Base-by-base conservation (phyloP, 2,888 invertebrate species). In the Diplolepis rosae region DNA sequence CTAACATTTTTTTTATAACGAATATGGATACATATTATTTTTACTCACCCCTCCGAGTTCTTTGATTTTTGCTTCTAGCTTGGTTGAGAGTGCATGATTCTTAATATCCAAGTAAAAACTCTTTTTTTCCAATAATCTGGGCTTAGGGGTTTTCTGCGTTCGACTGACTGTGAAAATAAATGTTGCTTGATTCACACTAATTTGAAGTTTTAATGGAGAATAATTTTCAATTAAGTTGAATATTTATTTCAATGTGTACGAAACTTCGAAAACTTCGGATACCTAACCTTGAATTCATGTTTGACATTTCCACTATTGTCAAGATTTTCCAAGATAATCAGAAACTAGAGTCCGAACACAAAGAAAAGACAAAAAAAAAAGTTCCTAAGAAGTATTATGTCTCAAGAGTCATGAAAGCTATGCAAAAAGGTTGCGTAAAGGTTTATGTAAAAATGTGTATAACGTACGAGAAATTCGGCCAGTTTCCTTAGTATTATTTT, bases 41-140 rank as follows among this genome's bases (percentile, higher is more conserved):
- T 24, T 68, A 91, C 93, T 93, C 89, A 94, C 94, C 89, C 94
- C 92, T 78, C 94, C 94, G 88, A 94, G 91, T 82, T 93, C 91
- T 86, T 92, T 93, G 81, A 95, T 92, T 87, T 92, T 92, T 77
- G 91, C 90, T 83, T 94, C 94, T 89, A 94, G 89, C 79, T 92
- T 93, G 83, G 91, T 90, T 74, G 92, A 90, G 69, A 92, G 89
- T 80, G 91, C 91, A 90, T 93, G 92, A 84, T 93, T 94, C 90
- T 93, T 93, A 82, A 95, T 91, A 86, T 94, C 94, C 91, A 95
- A 91, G 89, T 94, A 95, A 90, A 94, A 94, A 86, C 91, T 92
- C 85, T 93, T 93, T 88, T 92, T 92, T 82, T 91, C 91, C 86
- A 94, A 87, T 65, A 92, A 92, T 84, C 91, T 91, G 69, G 89